These are phyloP conservation scores for Cyclina sinensis DNA, from an alignment of 1,140 invertebrate genomes.

Conservation along the genomic window DNA sequence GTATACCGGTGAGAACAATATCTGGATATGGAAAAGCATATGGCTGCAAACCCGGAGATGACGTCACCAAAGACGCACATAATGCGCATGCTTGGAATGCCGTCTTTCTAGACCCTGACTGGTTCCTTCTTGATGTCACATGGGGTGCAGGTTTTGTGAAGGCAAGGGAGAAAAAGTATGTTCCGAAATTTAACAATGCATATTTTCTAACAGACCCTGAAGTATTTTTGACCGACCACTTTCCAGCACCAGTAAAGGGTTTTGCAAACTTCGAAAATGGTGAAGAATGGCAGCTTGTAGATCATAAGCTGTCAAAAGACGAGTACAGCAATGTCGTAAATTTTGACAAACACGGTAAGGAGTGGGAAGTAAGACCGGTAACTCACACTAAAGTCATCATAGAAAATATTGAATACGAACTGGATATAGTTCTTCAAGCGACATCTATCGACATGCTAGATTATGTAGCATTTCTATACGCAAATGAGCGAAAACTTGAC, in stretches of 20 bases:
- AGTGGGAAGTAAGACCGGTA: slow-evolving; percentile 44
- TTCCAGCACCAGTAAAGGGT: slow-evolving; percentile 84
- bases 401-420: slow-evolving; percentile 38
- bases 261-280: slow-evolving; percentile 35
- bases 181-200: slow-evolving; percentile 75
- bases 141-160: slow-evolving; percentile 85
- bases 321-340: slow-evolving; percentile 54
- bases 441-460: not conserved
- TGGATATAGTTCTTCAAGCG: slow-evolving; percentile 22
- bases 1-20: slow-evolving; percentile 59
- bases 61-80: slow-evolving; percentile 97
- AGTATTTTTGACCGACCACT: slow-evolving; percentile 87
- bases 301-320: slow-evolving; percentile 48
- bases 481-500: slow-evolving; percentile 42
- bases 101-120: slow-evolving; percentile 72
- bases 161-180: slow-evolving; percentile 65
- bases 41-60: slow-evolving; percentile 97
- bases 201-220: slow-evolving; percentile 88
- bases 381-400: slow-evolving; percentile 12
- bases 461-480: slow-evolving; percentile 39
- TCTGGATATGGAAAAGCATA: slow-evolving; percentile 98
- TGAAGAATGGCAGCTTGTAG: slow-evolving; percentile 69
- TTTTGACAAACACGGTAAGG: slow-evolving; percentile 47
- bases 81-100: slow-evolving; percentile 81
- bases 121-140: slow-evolving; percentile 84